These are phyloP conservation scores for Papilio machaon DNA, from an alignment of 1,140 invertebrate species.

Conservation along the genomic window DNA sequence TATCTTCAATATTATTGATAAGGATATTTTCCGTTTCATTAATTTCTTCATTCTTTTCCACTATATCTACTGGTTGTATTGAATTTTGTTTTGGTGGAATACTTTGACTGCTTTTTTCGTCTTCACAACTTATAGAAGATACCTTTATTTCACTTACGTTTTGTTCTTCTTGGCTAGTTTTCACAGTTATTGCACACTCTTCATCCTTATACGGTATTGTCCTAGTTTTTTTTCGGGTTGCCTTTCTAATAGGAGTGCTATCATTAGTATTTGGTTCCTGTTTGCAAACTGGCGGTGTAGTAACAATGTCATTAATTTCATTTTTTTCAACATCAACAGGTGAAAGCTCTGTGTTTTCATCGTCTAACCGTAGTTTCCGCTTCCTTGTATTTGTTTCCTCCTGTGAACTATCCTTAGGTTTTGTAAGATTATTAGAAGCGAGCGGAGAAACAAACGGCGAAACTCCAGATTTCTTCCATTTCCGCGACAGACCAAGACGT, in stretches of 20 bases:
- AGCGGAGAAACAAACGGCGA: constrained; percentile 74
- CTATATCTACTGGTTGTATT: neutral
- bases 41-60: constrained; percentile 31
- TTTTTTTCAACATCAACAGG: neutral
- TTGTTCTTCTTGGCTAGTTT: constrained; percentile 26
- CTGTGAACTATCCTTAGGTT: constrained; percentile 39
- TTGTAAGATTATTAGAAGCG: constrained; percentile 40
- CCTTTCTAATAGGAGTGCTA: constrained; percentile 51
- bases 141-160: neutral
- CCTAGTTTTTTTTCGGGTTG: constrained; percentile 63
- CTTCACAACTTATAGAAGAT: neutral
- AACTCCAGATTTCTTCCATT: constrained; percentile 64
- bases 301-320: constrained; percentile 34
- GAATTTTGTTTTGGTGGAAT: neutral
- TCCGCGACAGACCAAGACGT: constrained; percentile 70
- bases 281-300: constrained; percentile 23
- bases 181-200: neutral
- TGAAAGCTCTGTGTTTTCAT: constrained; percentile 33
- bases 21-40: neutral
- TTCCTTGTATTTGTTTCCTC: constrained; percentile 50
- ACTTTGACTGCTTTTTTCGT: constrained; percentile 1
- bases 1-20: neutral
- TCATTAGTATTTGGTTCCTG: constrained; percentile 42
- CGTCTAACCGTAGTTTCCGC: constrained; percentile 46
- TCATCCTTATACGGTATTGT: constrained; percentile 43